Base-by-base conservation (phyloP, 2,888 invertebrate genomes). In the Alloplasta piceator region DNA sequence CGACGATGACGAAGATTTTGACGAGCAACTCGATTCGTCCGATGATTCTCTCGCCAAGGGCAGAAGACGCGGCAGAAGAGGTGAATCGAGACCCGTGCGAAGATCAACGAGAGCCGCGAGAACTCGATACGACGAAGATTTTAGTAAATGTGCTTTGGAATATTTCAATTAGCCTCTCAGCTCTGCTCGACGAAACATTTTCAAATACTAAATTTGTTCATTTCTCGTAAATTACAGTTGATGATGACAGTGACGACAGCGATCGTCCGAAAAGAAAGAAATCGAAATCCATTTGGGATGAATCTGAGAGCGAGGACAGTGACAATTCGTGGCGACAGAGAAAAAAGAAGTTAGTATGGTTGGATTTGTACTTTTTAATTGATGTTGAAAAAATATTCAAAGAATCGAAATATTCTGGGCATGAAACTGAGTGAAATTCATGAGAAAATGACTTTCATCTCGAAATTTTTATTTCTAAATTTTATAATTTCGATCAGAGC, bases 291-390 rank as follows among this genome's bases (percentile, higher is more conserved):
- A 93, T 93, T 76, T 95, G 94, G 93, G 94, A 94, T 39, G 94
- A 94, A 71, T 93, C 94, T 0, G 94, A 94, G 67, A 94, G 94
- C 52, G 94, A 94, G 68, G 95, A 95, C 67, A 95, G 95, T 56
- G 95, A 95, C 77, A 93, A 93, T 60, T 94, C 94, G 0, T 94
- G 94, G 94, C 93, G 93, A 9, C 91, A 92, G 50, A 92, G 90
- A 73, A 93, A 93, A 86, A 93, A 93, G 86, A 93, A 92, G 91
- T 92, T 89, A 83, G 84, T 78, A 61, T 73, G 16, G 9, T 26
- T 14, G 6, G 38, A 12, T 67, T 14, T 10, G 4, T 36, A 41
- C n/a, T 55, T 58, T 48, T 9, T n/a, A 26, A 10, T 67, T 26
- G n/a, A 12, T 16, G 12, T n/a, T 6, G 6, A 6, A 12, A 12